phyloP scores from a whole-genome alignment of 2,113 vertebrate genomes.

The Halcyon senegalensis region DNA sequence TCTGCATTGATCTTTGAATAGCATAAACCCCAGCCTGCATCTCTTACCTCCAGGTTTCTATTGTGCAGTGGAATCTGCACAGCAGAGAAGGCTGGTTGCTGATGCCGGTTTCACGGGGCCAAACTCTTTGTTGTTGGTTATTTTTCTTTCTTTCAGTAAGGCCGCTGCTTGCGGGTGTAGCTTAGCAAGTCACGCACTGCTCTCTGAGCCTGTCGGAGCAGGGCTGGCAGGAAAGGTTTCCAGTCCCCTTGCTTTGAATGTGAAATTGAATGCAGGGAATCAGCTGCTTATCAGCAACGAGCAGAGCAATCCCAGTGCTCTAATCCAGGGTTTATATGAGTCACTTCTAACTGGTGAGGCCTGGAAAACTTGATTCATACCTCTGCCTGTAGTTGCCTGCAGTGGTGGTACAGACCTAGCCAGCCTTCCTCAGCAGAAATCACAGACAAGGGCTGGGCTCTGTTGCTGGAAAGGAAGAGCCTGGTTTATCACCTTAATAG shows the following conservation, averaged over 20 bases:
- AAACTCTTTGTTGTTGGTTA: background rate
- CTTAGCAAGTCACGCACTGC: background rate
- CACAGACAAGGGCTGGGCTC: slow-evolving; percentile 9
- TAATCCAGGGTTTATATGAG: slow-evolving; percentile 52
- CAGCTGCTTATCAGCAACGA: slow-evolving; percentile 58
- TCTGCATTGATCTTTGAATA: background rate
- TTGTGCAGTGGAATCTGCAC: background rate
- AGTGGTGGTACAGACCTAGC: background rate
- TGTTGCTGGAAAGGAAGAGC: background rate
- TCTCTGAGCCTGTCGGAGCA: background rate
- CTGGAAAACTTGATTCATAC: slow-evolving; percentile 64
- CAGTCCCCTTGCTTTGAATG: slow-evolving; percentile 59
- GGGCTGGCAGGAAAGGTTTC: slow-evolving; percentile 58
- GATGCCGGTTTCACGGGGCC: background rate
- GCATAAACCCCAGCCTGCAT: background rate
- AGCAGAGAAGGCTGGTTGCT: background rate
- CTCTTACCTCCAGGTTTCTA: background rate
- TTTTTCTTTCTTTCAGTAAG: background rate
- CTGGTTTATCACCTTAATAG: background rate
- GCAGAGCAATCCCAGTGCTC: slow-evolving; percentile 51
- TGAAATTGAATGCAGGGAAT: slow-evolving; percentile 52
- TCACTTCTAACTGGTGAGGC: slow-evolving; percentile 57
- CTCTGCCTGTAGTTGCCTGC: slow-evolving; percentile 40
- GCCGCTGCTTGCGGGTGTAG: background rate
- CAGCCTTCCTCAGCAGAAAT: slow-evolving; percentile 22